Evolutionary conservation across 2,113 vertebrate genomes (phyloP), one percentile per base, ranked within the genome.

Genomic region (Urocynchramus pylzowi): DNA sequence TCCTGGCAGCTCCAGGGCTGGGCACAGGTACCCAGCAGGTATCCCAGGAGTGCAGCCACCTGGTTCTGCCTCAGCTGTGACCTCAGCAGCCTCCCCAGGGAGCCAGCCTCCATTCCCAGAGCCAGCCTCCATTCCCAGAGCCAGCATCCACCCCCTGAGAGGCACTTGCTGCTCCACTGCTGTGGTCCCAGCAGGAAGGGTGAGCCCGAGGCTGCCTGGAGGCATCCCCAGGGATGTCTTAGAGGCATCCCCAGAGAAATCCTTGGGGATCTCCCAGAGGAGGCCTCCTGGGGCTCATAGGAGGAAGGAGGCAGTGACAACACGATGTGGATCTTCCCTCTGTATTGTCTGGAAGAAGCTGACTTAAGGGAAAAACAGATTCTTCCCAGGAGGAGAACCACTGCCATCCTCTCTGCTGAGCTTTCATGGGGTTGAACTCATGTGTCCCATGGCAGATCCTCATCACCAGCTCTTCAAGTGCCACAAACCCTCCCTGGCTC

Each of bases 241-340:
- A 16, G 27, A 31, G 61, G 27, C 50, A 21, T 59, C 37, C 37
- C 14, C 20, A 7, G 24, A 50, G 16, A 16, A 41, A 75, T 41
- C 70, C 83, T 5, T 24, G 26, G 26, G 49, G 31, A 31, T 64
- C 1, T 16, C 63, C 28, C 64, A 28, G 15, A 45, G 33, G 45
- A 42, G 13, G 15, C 47, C 31, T 42, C 31, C 44, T 1, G 20
- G 33, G 63, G 44, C 52, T 79, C 0, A 0, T 2, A 24, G 47
- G 61, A 86, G 42, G 56, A 39, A 49, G n/a, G 27, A 47, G 45
- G 30, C 45, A 37, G 24, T 14, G 69, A 33, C 35, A 82, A 45
- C 28, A 21, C 0, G 0, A 31, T 19, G 11, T 13, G 52, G n/a
- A 39, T 65, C 28, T 82, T 74, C 56, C 35, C 33, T 56, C 37